A percentile compares a stretch with the other conserved stretches of the same genome.
Conservation (phyloP, 2,888 invertebrate species). For the Mylabris sibirica region DNA sequence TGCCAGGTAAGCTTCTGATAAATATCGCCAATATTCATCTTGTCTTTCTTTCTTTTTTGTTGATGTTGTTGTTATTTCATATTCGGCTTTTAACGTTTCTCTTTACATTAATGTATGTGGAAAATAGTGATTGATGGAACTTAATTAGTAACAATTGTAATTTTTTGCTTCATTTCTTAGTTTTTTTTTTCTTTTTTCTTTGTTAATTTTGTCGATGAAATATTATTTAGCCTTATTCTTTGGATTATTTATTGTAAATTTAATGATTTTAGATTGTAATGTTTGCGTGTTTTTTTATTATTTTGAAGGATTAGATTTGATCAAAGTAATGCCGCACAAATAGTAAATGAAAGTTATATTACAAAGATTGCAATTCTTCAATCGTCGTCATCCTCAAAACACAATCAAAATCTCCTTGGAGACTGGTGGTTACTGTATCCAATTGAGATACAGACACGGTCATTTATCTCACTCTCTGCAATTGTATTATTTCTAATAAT, state of each 20-base stretch:
- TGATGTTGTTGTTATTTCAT: not conserved
- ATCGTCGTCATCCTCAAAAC: not conserved
- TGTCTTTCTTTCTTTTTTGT: not conserved
- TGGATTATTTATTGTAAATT: not conserved
- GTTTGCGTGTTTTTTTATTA: not conserved
- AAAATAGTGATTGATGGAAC: not conserved
- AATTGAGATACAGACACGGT: too few species aligned
- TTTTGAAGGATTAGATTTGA: not conserved
- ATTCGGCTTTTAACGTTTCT: not conserved
- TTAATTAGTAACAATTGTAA: not conserved
- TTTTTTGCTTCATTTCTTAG: too few species aligned
- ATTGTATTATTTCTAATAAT: too few species aligned
- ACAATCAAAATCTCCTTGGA: too few species aligned
- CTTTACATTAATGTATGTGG: not conserved
- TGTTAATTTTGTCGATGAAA: too few species aligned
- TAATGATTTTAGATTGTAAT: not conserved
- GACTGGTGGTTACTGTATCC: too few species aligned
- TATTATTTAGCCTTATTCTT: not conserved
- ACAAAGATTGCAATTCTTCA: not conserved
- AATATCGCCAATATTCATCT: not conserved
- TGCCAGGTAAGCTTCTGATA: not conserved
- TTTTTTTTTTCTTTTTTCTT: too few species aligned
- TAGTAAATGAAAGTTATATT: not conserved
- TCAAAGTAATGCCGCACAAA: not conserved
- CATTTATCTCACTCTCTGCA: too few species aligned